These are phyloP conservation scores for Poecilus cupreus DNA, from an alignment of 2,888 invertebrate genomes.

Conservation along the genomic window DNA sequence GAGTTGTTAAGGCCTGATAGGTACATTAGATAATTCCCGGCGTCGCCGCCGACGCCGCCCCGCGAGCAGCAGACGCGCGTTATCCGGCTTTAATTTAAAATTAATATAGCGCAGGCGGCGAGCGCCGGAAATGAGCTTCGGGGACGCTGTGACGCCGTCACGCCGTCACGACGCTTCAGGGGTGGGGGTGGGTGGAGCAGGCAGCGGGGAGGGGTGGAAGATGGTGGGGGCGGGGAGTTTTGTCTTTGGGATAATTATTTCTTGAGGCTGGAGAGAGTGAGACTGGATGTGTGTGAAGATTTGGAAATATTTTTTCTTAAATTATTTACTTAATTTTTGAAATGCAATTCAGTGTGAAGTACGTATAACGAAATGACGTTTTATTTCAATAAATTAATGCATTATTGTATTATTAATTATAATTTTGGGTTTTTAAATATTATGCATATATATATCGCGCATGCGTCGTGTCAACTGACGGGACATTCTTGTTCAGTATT, in stretches of 20 bases:
- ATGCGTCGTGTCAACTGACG: no score
- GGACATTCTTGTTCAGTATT: no score
- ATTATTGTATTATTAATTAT: no score
- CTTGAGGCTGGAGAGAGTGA: no score
- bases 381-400: no score
- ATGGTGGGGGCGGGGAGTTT: not conserved
- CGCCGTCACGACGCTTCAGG: slow-evolving; percentile 70
- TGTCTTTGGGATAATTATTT: not conserved
- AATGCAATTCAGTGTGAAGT: no score
- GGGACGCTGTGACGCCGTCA: slow-evolving; percentile 69
- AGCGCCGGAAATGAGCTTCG: slow-evolving; percentile 77
- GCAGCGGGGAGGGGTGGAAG: slow-evolving; percentile 79
- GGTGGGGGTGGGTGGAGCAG: slow-evolving; percentile 80
- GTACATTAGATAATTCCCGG: slow-evolving; percentile 60
- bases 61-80: slow-evolving; percentile 67
- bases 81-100: slow-evolving; percentile 82
- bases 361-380: no score
- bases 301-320: not conserved
- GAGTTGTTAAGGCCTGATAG: slow-evolving; percentile 58
- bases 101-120: slow-evolving; percentile 82
- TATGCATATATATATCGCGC: slow-evolving; percentile 12
- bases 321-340: no score
- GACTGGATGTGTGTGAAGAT: not conserved
- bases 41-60: slow-evolving; percentile 61
- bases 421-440: no score